Percentiles rank a stretch among this genome's conserved stretches.
Evolutionary conservation across 2,113 vertebrate species (phyloP).

Genomic region (Pipa parva): DNA sequence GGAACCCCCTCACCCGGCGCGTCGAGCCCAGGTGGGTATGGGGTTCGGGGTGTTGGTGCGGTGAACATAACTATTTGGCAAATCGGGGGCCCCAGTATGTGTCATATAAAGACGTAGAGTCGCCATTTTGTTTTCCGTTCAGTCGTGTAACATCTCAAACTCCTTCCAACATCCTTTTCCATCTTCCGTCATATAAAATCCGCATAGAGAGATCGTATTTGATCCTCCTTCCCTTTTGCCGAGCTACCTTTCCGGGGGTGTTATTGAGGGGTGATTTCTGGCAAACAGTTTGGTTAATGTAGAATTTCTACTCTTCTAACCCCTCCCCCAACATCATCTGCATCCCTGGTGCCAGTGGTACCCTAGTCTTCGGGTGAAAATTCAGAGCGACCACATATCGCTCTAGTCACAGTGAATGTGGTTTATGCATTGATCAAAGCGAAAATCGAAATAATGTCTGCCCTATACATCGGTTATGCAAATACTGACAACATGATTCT

Average conservation of each 20-base stretch:
- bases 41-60: slow-evolving; percentile 5
- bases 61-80: background rate
- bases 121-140: slow-evolving; percentile 36
- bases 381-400: too few species aligned
- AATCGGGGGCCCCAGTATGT: background rate
- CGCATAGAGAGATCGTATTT: background rate
- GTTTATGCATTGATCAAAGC: too few species aligned
- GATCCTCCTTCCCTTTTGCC: background rate
- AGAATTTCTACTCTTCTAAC: background rate
- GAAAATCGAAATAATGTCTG: too few species aligned
- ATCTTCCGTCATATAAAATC: background rate
- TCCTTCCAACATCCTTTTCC: background rate
- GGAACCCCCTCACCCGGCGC: slow-evolving; percentile 40
- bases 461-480: too few species aligned
- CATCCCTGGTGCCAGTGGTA: slow-evolving; percentile 21
- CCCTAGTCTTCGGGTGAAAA: background rate
- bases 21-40: slow-evolving; percentile 41
- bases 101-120: slow-evolving; percentile 21
- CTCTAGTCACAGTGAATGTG: too few species aligned
- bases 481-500: too few species aligned
- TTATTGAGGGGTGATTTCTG: background rate
- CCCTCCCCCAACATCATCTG: slow-evolving; percentile 3
- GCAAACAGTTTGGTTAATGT: background rate
- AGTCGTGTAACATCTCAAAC: slow-evolving; percentile 12
- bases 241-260: background rate